Evolutionary conservation across 37 sponge, comb jelly and placozoan species (phyloP).

Genomic region (Theonella swinhoei): DNA sequence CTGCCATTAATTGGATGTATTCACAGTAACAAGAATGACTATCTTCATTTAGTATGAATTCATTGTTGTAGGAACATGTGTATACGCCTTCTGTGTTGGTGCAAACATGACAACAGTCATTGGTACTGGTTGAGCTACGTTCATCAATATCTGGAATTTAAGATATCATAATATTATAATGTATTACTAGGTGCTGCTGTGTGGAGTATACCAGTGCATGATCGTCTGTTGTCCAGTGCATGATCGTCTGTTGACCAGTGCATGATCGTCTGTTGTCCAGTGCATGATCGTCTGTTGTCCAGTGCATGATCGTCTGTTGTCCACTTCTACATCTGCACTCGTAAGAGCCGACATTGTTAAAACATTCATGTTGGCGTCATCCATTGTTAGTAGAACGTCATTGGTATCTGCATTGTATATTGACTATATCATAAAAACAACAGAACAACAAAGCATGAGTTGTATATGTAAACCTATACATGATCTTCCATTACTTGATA

Average conservation of each 20-base stretch:
- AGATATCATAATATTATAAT: background rate
- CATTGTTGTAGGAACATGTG: conserved; percentile 5
- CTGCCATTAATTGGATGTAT: conserved; percentile 3
- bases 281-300: too few relatives aligned
- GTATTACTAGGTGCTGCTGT: background rate
- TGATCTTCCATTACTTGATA: background rate
- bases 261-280: too few relatives aligned
- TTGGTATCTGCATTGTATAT: background rate
- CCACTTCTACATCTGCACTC: too few relatives aligned
- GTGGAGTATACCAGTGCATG: background rate
- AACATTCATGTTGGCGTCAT: too few relatives aligned
- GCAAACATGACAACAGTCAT: conserved; percentile 4
- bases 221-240: too few relatives aligned
- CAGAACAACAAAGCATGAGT: background rate
- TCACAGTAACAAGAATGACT: conserved; percentile 27
- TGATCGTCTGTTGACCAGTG: too few relatives aligned
- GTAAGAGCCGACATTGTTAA: too few relatives aligned
- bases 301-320: too few relatives aligned
- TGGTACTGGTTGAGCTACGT: background rate
- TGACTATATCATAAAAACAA: too few relatives aligned
- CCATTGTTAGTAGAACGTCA: too few relatives aligned
- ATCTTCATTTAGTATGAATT: conserved; percentile 1
- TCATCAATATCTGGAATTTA: conserved; percentile 8
- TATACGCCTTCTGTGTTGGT: conserved; percentile 2
- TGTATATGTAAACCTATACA: background rate